These are phyloP conservation scores for Taeniopygia guttata DNA, from an alignment of 2,797 vertebrate genomes.

Conservation along the genomic window DNA sequence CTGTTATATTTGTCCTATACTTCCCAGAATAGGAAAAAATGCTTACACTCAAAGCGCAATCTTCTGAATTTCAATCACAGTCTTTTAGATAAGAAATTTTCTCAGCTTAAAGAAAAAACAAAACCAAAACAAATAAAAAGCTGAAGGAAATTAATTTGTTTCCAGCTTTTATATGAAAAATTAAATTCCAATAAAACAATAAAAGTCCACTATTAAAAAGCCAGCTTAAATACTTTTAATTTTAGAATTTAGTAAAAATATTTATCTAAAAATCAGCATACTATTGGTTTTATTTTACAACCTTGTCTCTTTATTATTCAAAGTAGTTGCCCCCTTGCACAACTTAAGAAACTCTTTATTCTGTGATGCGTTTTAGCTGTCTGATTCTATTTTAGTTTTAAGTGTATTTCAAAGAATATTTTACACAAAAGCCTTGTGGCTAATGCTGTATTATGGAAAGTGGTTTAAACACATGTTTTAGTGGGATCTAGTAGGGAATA, in stretches of 20 bases:
- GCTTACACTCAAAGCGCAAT: not conserved
- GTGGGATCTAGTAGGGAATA: not conserved
- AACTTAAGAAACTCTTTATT: not conserved
- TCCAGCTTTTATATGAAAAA: not conserved
- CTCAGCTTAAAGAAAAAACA: no score
- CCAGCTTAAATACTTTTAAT: not conserved
- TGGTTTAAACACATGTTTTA: not conserved
- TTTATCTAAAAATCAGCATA: not conserved
- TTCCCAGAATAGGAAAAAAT: not conserved
- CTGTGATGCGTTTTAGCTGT: not conserved
- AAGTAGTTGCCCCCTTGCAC: not conserved
- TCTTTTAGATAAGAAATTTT: not conserved
- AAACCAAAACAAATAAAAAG: no score
- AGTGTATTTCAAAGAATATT: not conserved
- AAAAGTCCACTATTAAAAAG: not conserved
- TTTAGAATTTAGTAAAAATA: not conserved
- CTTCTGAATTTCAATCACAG: not conserved
- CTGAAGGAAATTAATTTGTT: not conserved
- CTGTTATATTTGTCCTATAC: not conserved
- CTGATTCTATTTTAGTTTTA: not conserved
- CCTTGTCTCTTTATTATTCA: not conserved
- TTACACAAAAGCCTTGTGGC: not conserved
- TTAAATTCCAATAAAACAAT: not conserved
- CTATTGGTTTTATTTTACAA: not conserved
- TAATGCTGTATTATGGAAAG: not conserved